Evolutionary conservation across 2,888 invertebrate genomes (phyloP), one percentile per base, ranked within the genome.

Genomic region (Syrista parreyssii): DNA sequence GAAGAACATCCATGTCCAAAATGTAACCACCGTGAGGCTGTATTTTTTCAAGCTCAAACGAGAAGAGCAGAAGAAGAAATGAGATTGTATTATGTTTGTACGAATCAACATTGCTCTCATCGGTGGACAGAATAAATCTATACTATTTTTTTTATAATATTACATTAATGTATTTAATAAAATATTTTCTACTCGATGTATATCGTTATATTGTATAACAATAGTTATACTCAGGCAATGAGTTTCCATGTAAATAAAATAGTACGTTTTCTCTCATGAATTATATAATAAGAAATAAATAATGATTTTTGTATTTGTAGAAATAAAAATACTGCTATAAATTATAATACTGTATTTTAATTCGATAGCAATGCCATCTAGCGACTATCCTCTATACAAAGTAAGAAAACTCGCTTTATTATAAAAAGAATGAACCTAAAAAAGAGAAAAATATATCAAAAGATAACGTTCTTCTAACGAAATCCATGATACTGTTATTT

Each of bases 1-100:
- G 98, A 99, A 91, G 99, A 99, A 88, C 99, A 99, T 92, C 97
- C 97, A 78, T 99, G 99, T 91, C 99, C 99, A 0, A 97, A 97
- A 90, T 99, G 99, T 92, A 95, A 95, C 82, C 97, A 98, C 91
- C 94, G 97, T 80, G 98, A 99, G 91, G 98, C 99, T 0, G 99
- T 99, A 11, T 99, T 99, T 92, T 99, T 99, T 92, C 98, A 98
- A 93, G 99, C 99, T 0, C 98, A 99, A 91, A 98, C 98, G 0
- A 93, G 98, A 82, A 94, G 98, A 86, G 99, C 99, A 88, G 99
- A 99, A 94, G 98, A 99, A 90, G 98, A 98, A 92, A 99, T 99
- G 99, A 95, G 98, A 91, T 93, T 99, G 72, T 99, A 99, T 91
- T 99, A 99, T 89, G 99, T 99, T 3, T 99, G 99, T 90, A 98